A percentile compares a stretch with the other conserved stretches of the same genome.
phyloP scores from a whole-genome alignment of 2,113 vertebrate species.

The Circaetus gallicus region DNA sequence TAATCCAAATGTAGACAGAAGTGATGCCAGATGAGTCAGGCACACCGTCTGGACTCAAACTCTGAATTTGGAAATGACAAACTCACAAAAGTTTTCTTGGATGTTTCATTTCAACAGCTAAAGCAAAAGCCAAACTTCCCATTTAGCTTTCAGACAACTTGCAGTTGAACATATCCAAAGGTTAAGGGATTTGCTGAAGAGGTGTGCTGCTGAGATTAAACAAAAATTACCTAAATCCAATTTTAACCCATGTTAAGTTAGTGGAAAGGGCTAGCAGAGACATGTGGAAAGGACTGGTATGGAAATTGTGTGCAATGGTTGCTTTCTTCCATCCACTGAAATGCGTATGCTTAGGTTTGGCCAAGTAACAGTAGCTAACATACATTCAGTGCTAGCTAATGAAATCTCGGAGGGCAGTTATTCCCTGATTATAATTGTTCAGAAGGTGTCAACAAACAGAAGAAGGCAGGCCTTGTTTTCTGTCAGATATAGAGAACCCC shows the following conservation, averaged over 20 bases:
- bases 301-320: neutral
- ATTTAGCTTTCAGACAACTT: neutral
- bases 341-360: neutral
- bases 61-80: conserved; percentile 29
- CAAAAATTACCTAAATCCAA: neutral
- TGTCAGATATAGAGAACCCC: neutral
- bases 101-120: conserved; percentile 7
- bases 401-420: neutral
- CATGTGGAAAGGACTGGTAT: neutral
- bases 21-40: conserved; percentile 46
- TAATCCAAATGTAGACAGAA: conserved; percentile 47
- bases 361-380: neutral
- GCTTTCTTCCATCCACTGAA: neutral
- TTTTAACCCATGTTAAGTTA: neutral
- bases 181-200: neutral
- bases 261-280: neutral
- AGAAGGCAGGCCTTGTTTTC: neutral
- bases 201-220: neutral
- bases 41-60: conserved; percentile 11
- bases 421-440: neutral
- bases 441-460: neutral
- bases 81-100: conserved; percentile 18
- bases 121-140: neutral
- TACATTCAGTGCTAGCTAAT: neutral
- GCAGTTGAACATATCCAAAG: neutral